Percentiles rank a stretch among this genome's conserved stretches.
These are phyloP conservation scores for Uropsilus gracilis DNA, from an alignment of 2,113 vertebrate species.

Conservation along the genomic window DNA sequence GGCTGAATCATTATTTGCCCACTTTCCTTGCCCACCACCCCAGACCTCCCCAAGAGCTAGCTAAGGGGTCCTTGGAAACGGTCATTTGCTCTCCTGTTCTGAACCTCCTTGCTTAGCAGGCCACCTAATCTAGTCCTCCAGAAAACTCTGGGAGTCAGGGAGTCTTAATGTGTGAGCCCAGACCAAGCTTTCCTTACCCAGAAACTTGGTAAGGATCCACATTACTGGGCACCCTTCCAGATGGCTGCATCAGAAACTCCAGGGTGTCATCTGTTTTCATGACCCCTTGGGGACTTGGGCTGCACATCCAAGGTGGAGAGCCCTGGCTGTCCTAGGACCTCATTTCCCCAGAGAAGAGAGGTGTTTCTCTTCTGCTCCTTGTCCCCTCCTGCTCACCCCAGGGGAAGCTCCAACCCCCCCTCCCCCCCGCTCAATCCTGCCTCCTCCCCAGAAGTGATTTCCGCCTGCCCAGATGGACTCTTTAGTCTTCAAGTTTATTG, in stretches of 20 bases:
- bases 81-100: not conserved
- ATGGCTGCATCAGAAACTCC: not conserved
- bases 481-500: slow-evolving; percentile 40
- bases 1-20: not conserved
- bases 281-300: not conserved
- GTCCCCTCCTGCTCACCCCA: not conserved
- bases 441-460: slow-evolving; percentile 48
- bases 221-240: not conserved
- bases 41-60: not conserved
- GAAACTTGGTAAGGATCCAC: not conserved
- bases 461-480: slow-evolving; percentile 16
- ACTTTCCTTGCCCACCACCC: not conserved
- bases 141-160: not conserved
- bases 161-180: not conserved
- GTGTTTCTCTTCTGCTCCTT: not conserved
- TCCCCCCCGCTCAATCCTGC: not conserved
- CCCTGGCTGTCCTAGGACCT: not conserved
- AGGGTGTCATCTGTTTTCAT: not conserved
- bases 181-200: not conserved
- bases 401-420: not conserved
- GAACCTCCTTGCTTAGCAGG: not conserved
- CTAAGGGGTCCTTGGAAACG: not conserved
- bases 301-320: not conserved
- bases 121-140: not conserved
- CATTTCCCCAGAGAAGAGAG: not conserved